Evolutionary conservation across 2,888 invertebrate genomes (phyloP), one percentile per base, ranked within the genome.

Genomic region (Syrphus vitripennis): DNA sequence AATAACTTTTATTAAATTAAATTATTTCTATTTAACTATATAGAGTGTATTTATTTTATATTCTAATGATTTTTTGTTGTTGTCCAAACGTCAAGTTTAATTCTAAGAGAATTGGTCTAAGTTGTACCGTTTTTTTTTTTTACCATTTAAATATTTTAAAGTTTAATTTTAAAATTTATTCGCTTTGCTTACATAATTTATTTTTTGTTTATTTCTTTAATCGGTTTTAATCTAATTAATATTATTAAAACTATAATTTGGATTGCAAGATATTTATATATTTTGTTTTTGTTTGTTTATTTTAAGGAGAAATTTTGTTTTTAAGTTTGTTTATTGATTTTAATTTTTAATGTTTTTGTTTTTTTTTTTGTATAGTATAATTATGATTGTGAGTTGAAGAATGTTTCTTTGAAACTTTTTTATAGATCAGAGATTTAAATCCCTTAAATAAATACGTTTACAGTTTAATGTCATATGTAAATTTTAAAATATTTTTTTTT

Each of bases 31-130:
- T 72, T 55, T 59, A 76, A 69, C 76, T 76, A 84, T 76, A 84
- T 76, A 63, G 19, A 34, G 67, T 72, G 45, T 74, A 31, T 55
- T 71, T 75, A 61, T 70, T 71, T 82, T 45, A 63, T 63, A n/a
- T 63, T 45, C 42, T 45, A 63, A 63, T 48, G 55, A 61, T 77
- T 75, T 77, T 59, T 67, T 50, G 29, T 34, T 70, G 2, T 61
- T 31, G 14, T 14, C 24, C 57, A 72, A 82, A 78, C 59, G 59
- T 57, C 57, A 57, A 76, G 55, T 70, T 67, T 80, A 82, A 82
- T 86, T 82, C 72, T 86, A 72, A 72, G 31, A 70, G 82, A 82
- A 72, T 77, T 86, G 72, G 77, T 86, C 82, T 86, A 81, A 82
- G 42, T 12, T 72, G 77, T 69, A 59, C 59, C 67, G 53, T 45